Evolutionary conservation across 2,113 vertebrate species (phyloP).

Genomic region (Heterochromis multidens): DNA sequence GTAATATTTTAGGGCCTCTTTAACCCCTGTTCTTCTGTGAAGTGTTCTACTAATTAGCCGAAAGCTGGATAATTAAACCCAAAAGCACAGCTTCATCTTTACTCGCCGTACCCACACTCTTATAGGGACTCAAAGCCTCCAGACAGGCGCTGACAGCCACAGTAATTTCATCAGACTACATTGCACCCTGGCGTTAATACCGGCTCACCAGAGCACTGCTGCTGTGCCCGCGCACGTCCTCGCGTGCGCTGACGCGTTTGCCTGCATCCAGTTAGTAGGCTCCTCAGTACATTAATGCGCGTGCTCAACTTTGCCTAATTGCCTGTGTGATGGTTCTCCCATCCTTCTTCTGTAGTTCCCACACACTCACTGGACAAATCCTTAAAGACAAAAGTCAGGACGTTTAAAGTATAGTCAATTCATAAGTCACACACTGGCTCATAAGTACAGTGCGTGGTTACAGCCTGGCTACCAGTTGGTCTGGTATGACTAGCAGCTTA

Average conservation of each 20-base stretch:
- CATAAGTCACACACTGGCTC: not conserved
- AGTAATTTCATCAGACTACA: conserved; percentile 38
- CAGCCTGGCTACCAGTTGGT: not conserved
- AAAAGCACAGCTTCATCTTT: not conserved
- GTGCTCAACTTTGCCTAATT: not conserved
- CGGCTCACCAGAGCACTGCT: conserved; percentile 36
- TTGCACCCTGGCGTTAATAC: not conserved
- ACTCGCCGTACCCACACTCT: not conserved
- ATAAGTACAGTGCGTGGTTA: not conserved
- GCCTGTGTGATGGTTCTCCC: not conserved
- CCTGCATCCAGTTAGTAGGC: not conserved
- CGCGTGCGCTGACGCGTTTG: not conserved
- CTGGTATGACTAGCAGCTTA: not conserved
- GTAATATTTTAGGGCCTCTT: not conserved
- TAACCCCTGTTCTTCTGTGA: not conserved
- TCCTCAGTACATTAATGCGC: not conserved
- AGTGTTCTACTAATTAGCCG: conserved; percentile 11
- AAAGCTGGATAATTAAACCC: conserved; percentile 28
- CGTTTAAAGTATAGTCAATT: not conserved
- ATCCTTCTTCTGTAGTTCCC: not conserved
- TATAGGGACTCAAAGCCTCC: conserved; percentile 19
- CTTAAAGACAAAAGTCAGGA: not conserved
- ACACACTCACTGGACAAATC: not conserved
- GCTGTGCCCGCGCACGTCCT: not conserved
- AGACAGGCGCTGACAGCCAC: conserved; percentile 34